Conservation (phyloP, 92 coral and sea anemone genomes). For the Paramuricea clavata region DNA sequence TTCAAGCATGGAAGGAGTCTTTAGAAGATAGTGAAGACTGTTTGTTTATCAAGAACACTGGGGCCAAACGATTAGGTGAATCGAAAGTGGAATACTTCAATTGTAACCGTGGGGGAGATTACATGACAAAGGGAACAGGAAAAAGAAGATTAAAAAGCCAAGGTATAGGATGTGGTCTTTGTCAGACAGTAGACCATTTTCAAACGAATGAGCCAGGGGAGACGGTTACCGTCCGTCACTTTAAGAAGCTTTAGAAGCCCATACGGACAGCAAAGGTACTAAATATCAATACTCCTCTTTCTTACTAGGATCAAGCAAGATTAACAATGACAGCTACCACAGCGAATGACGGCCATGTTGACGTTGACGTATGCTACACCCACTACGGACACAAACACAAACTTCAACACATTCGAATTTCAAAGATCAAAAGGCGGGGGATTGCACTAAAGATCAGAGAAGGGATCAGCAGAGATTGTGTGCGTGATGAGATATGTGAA, state of each 20-base stretch:
- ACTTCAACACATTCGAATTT: conserved; percentile 59
- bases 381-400: conserved; percentile 66
- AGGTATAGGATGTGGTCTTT: conserved; percentile 19
- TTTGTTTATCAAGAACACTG: conserved; percentile 20
- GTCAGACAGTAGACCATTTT: no score
- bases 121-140: conserved; percentile 22
- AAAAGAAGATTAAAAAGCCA: conserved; percentile 47
- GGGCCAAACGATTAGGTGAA: background rate
- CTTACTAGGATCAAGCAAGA: conserved; percentile 54
- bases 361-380: conserved; percentile 55
- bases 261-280: conserved; percentile 1
- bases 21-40: conserved; percentile 19
- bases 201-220: background rate
- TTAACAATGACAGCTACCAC: conserved; percentile 42
- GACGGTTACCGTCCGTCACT: background rate
- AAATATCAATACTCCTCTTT: background rate
- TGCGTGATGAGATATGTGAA: conserved; percentile 60
- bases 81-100: conserved; percentile 4
- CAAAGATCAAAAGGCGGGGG: conserved; percentile 49
- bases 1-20: conserved; percentile 9
- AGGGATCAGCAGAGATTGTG: conserved; percentile 65
- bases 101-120: conserved; percentile 45
- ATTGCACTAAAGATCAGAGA: conserved; percentile 74
- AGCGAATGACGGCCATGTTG: conserved; percentile 36
- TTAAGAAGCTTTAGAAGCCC: background rate